A percentile compares a stretch with the other conserved stretches of the same genome.
Evolutionary conservation across 2,888 invertebrate genomes (phyloP).

Genomic region (Sepiola atlantica): DNA sequence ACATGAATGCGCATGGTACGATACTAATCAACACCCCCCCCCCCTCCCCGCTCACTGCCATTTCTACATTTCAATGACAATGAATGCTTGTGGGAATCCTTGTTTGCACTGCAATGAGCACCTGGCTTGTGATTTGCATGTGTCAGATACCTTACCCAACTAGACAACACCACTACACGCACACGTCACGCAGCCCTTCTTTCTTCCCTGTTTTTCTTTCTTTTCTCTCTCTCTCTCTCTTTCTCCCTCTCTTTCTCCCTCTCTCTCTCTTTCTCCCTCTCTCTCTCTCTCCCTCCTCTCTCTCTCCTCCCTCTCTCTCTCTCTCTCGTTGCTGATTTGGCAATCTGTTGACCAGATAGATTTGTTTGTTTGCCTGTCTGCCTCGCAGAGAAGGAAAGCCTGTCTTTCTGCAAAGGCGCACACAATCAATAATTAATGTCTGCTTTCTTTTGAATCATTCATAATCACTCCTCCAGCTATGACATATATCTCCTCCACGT

Average conservation of each 20-base stretch:
- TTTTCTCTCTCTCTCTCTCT: background rate
- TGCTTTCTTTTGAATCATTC: constrained; percentile 6
- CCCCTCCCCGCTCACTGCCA: background rate
- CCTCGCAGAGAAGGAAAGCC: background rate
- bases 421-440: background rate
- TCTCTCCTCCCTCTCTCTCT: background rate
- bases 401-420: background rate
- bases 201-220: background rate
- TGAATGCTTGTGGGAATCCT: constrained; percentile 32
- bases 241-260: background rate
- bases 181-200: background rate
- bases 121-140: background rate
- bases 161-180: background rate
- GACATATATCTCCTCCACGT: background rate
- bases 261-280: background rate
- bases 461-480: background rate
- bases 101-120: background rate
- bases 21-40: no score
- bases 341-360: background rate
- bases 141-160: background rate
- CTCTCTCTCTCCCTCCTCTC: background rate
- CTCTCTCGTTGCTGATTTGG: background rate
- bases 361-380: constrained; percentile 10
- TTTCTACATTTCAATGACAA: background rate
- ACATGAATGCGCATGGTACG: background rate